A percentile compares a stretch with the other conserved stretches of the same genome.
Conservation (phyloP, 2,113 vertebrate genomes). For the Pangasianodon gigas region DNA sequence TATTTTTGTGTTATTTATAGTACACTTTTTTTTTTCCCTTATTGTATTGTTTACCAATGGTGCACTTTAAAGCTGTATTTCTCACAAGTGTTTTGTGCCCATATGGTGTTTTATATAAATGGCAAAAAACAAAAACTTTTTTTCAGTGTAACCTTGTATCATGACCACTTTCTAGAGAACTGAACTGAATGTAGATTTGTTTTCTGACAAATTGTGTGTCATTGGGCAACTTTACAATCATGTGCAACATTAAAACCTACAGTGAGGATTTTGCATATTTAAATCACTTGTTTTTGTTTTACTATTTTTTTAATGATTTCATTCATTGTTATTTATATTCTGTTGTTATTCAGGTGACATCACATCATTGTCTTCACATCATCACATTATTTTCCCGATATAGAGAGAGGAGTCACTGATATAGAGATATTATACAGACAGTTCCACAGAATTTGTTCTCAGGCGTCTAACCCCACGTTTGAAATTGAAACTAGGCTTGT, state of each 20-base stretch:
- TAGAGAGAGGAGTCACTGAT: no score
- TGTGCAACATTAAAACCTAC: background rate
- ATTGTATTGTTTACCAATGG: slow-evolving; percentile 37
- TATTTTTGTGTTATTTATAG: slow-evolving; percentile 9
- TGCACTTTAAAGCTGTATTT: slow-evolving; percentile 50
- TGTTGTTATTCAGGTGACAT: background rate
- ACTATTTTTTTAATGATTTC: background rate
- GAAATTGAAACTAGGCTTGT: background rate
- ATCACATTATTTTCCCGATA: background rate
- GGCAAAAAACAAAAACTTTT: background rate
- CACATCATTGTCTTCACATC: background rate
- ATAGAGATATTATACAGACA: background rate
- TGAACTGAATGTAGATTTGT: background rate
- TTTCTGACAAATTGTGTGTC: background rate
- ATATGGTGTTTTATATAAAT: slow-evolving; percentile 42
- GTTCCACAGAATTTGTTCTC: background rate
- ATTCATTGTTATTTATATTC: background rate
- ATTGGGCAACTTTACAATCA: background rate
- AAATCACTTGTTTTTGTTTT: background rate
- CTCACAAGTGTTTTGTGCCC: slow-evolving; percentile 36
- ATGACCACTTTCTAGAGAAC: slow-evolving; percentile 9
- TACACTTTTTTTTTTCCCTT: background rate
- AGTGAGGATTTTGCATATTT: slow-evolving; percentile 6
- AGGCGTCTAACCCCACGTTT: background rate
- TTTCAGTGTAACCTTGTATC: slow-evolving; percentile 18